Percentiles rank a stretch among this genome's conserved stretches.
These are phyloP conservation scores for Lagorchestes hirsutus DNA, from an alignment of 2,797 vertebrate species.

Conservation along the genomic window DNA sequence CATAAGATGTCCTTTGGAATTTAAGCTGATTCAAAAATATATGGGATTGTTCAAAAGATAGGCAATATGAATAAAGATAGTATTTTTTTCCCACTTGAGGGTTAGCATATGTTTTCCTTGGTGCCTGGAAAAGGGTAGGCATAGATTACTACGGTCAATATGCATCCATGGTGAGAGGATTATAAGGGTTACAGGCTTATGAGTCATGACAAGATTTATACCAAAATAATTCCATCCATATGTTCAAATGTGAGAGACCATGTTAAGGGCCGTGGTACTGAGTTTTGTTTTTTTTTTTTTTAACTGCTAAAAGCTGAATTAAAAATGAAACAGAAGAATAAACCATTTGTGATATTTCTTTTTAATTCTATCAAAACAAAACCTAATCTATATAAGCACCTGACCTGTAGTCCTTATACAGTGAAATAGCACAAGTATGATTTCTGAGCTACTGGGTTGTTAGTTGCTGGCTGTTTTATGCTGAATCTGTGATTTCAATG, in stretches of 20 bases:
- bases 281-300: not conserved
- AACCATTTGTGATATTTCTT: constrained; percentile 11
- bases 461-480: not conserved
- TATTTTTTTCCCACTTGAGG: constrained; percentile 11
- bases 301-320: constrained; percentile 27
- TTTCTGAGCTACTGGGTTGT: not conserved
- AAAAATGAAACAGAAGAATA: constrained; percentile 41
- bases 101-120: constrained; percentile 41
- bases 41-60: constrained; percentile 31
- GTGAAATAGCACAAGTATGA: not conserved
- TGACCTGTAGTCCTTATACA: constrained; percentile 31
- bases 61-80: not conserved
- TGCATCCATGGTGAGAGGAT: not conserved
- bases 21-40: not conserved
- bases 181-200: not conserved
- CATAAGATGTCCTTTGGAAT: not conserved
- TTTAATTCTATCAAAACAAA: constrained; percentile 35
- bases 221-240: not conserved
- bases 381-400: constrained; percentile 14
- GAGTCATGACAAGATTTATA: not conserved
- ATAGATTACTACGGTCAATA: constrained; percentile 2
- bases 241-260: constrained; percentile 22
- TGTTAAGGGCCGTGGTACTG: not conserved
- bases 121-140: not conserved
- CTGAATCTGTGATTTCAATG: not conserved